These are phyloP conservation scores for Lontra canadensis DNA, from an alignment of 2,113 vertebrate genomes.

Conservation along the genomic window DNA sequence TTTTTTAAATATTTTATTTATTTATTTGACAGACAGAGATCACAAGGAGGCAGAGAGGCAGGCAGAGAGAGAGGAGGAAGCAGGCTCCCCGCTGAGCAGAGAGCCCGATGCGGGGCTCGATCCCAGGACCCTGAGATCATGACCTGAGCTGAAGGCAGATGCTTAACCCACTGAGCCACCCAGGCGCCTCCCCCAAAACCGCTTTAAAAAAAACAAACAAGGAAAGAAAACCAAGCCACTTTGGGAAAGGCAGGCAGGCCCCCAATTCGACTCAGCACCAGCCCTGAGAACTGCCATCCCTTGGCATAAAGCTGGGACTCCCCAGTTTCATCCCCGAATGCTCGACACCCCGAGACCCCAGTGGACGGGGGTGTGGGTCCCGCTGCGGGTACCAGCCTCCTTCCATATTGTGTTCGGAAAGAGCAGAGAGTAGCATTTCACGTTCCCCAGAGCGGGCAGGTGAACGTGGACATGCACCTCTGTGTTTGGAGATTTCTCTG, in stretches of 20 bases:
- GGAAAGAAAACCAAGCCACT: neutral
- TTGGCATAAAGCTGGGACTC: fast-evolving
- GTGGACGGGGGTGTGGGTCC: fast-evolving
- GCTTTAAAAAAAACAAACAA: neutral
- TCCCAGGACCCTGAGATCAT: too few species aligned
- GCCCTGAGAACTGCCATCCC: fast-evolving
- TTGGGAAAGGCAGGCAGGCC: fast-evolving
- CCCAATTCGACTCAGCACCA: fast-evolving
- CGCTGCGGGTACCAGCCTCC: fast-evolving
- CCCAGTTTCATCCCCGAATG: fast-evolving
- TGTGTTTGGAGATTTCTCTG: fast-evolving
- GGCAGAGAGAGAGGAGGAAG: too few species aligned
- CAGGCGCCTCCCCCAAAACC: neutral
- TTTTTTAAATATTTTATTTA: too few species aligned
- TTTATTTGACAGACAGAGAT: too few species aligned
- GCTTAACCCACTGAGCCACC: too few species aligned
- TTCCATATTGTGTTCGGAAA: neutral
- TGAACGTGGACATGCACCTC: fast-evolving
- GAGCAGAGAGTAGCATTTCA: fast-evolving
- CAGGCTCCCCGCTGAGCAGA: too few species aligned
- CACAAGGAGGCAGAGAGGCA: too few species aligned
- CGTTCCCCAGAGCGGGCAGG: fast-evolving
- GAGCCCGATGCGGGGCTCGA: too few species aligned
- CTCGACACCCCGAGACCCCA: fast-evolving
- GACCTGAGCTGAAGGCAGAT: too few species aligned